A percentile compares a stretch with the other conserved stretches of the same genome.
Conservation (phyloP, 2,113 vertebrate species). For the Semicossyphus pulcher region DNA sequence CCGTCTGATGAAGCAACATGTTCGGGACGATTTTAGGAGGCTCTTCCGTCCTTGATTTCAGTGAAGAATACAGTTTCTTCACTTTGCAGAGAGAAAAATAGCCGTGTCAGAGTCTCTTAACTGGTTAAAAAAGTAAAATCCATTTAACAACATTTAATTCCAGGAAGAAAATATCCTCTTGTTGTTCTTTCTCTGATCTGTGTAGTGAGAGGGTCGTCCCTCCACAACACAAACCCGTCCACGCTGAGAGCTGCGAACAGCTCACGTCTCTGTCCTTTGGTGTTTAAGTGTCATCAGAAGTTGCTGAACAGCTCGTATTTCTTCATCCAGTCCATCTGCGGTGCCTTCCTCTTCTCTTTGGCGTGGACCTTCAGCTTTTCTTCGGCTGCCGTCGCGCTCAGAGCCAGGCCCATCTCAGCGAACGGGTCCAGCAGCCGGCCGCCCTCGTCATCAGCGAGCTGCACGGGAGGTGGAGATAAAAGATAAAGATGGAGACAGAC, state of each 20-base stretch:
- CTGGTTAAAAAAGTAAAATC: slow-evolving; percentile 40
- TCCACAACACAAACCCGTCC: background rate
- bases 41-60: too few species aligned
- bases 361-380: slow-evolving; percentile 93
- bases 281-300: slow-evolving; percentile 74
- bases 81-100: background rate
- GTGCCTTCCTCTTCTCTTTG: slow-evolving; percentile 93
- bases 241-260: background rate
- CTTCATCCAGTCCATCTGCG: slow-evolving; percentile 98
- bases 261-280: slow-evolving; percentile 23
- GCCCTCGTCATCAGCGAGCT: slow-evolving; percentile 81
- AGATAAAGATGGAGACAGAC: slow-evolving; percentile 2
- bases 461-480: background rate
- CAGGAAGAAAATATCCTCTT: slow-evolving; percentile 36
- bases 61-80: too few species aligned
- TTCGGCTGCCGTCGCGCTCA: slow-evolving; percentile 94
- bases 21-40: too few species aligned
- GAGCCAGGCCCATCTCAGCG: slow-evolving; percentile 90
- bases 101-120: slow-evolving; percentile 18
- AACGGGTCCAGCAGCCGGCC: slow-evolving; percentile 88
- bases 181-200: slow-evolving; percentile 16
- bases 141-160: slow-evolving; percentile 9
- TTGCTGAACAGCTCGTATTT: slow-evolving; percentile 98
- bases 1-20: background rate
- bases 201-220: background rate